These are phyloP conservation scores for Vulpes vulpes DNA, from an alignment of 2,113 vertebrate genomes.

Conservation along the genomic window DNA sequence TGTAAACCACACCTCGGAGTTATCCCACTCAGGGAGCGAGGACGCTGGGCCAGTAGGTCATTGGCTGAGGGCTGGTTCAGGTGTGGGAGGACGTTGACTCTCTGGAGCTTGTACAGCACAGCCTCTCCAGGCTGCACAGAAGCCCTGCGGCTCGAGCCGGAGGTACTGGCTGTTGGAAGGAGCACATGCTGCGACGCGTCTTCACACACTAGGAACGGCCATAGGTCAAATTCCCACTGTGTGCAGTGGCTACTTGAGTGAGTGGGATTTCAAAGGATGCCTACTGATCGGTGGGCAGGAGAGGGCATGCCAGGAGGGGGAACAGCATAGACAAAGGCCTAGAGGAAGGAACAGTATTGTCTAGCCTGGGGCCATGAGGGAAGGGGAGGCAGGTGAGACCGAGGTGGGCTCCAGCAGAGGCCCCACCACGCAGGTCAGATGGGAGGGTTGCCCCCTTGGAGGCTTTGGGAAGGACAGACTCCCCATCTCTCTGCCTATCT, in stretches of 20 bases:
- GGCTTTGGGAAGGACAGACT: neutral
- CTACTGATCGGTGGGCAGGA: neutral
- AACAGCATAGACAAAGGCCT: neutral
- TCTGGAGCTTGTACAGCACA: neutral
- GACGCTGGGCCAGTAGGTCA: neutral
- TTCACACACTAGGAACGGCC: accelerated
- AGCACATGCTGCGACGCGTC: accelerated
- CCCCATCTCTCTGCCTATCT: neutral
- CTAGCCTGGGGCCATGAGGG: neutral
- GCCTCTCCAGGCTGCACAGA: neutral
- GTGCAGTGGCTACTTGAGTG: neutral
- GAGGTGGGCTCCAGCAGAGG: neutral
- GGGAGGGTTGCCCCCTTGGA: neutral
- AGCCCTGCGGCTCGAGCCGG: neutral
- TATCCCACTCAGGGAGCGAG: too few relatives aligned
- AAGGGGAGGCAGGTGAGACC: neutral
- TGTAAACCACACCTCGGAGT: neutral
- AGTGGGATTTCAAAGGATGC: neutral
- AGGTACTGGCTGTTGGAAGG: accelerated
- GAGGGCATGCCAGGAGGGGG: neutral
- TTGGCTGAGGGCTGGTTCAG: neutral
- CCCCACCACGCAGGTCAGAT: neutral
- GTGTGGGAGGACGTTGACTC: neutral
- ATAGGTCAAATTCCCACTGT: accelerated
- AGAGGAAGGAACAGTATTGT: neutral